Evolutionary conservation across 2,888 invertebrate genomes (phyloP).

Genomic region (Drosophila maculinotata): DNA sequence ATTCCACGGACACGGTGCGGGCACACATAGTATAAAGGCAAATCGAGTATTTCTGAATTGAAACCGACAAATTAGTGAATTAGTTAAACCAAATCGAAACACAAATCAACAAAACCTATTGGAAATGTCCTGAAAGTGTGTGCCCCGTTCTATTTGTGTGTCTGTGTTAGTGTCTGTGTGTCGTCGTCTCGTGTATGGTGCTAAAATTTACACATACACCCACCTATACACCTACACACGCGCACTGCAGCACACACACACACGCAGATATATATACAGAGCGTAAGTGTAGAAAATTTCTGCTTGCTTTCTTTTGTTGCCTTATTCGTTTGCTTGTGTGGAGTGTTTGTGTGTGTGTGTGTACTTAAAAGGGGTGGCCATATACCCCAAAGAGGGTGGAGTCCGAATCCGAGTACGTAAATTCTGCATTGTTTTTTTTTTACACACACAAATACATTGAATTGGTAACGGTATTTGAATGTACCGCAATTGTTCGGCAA

Average conservation of each 20-base stretch:
- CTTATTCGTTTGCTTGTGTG: conserved; percentile 49
- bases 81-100: conserved; percentile 36
- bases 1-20: conserved; percentile 56
- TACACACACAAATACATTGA: conserved; percentile 5
- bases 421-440: conserved; percentile 15
- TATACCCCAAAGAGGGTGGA: conserved; percentile 61
- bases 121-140: conserved; percentile 53
- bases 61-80: conserved; percentile 40
- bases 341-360: conserved; percentile 32
- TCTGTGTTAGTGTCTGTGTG: conserved; percentile 45
- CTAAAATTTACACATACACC: conserved; percentile 62
- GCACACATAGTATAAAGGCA: conserved; percentile 38
- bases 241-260: conserved; percentile 26
- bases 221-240: conserved; percentile 38
- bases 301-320: conserved; percentile 67
- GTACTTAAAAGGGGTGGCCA: conserved; percentile 52
- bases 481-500: conserved; percentile 46
- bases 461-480: conserved; percentile 37
- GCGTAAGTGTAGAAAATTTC: conserved; percentile 68
- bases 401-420: conserved; percentile 43
- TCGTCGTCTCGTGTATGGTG: conserved; percentile 64
- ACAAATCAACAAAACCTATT: conserved; percentile 16
- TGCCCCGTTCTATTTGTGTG: conserved; percentile 25
- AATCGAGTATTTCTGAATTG: conserved; percentile 39
- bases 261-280: conserved; percentile 20